Conservation (phyloP, 2,113 vertebrate species). For the Gymnocephalus cernua region DNA sequence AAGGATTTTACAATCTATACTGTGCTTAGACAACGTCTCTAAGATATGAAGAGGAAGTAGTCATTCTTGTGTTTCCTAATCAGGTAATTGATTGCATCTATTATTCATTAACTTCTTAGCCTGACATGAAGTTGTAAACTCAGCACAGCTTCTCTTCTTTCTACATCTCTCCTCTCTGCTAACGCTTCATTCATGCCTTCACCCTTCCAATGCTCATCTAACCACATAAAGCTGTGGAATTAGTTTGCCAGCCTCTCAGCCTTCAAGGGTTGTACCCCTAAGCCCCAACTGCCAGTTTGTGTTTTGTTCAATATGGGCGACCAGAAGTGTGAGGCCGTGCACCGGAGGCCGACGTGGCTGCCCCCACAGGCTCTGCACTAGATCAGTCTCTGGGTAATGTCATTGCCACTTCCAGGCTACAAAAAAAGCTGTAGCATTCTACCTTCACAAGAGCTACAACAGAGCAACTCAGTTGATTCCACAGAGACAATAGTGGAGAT, state of each 20-base stretch:
- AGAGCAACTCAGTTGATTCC: slow-evolving; percentile 30
- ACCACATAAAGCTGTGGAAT: slow-evolving; percentile 79
- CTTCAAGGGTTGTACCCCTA: slow-evolving; percentile 72
- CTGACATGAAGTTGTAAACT: slow-evolving; percentile 80
- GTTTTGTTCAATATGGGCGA: slow-evolving; percentile 76
- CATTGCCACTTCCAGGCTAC: slow-evolving; percentile 73
- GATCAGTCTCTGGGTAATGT: slow-evolving; percentile 76
- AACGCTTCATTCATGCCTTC: slow-evolving; percentile 70
- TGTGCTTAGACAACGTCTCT: slow-evolving; percentile 68
- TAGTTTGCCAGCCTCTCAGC: slow-evolving; percentile 74
- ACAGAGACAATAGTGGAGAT: slow-evolving; percentile 31
- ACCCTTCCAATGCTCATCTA: slow-evolving; percentile 69
- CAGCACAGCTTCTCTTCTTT: slow-evolving; percentile 74
- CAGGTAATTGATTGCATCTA: slow-evolving; percentile 84
- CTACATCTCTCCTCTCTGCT: slow-evolving; percentile 66
- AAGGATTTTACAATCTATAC: slow-evolving; percentile 65
- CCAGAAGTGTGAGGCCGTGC: slow-evolving; percentile 71
- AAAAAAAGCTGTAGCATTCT: slow-evolving; percentile 46
- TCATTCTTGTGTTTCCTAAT: slow-evolving; percentile 80
- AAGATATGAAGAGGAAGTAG: slow-evolving; percentile 78
- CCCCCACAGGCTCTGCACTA: slow-evolving; percentile 67
- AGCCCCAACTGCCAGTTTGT: slow-evolving; percentile 79
- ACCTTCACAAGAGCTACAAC: slow-evolving; percentile 34
- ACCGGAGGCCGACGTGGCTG: slow-evolving; percentile 44
- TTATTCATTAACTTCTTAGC: slow-evolving; percentile 81